These are phyloP conservation scores for Aporrectodea caliginosa DNA, from an alignment of 1,140 invertebrate genomes.

Conservation along the genomic window DNA sequence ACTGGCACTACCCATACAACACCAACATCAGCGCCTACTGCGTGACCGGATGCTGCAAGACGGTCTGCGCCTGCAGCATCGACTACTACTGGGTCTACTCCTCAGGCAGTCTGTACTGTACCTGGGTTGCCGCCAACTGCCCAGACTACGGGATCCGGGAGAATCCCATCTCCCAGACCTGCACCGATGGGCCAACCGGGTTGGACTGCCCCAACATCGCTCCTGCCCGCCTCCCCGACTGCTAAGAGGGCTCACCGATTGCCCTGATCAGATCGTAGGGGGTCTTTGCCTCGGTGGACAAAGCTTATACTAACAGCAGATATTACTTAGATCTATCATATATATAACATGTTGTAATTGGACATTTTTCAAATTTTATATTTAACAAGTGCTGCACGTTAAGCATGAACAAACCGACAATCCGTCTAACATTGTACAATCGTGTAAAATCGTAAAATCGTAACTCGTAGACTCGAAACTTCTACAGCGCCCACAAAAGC, in stretches of 20 bases:
- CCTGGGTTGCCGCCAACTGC: constrained; percentile 5
- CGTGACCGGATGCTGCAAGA: constrained; percentile 21
- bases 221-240: neutral
- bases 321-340: too few species aligned
- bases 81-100: constrained; percentile 4
- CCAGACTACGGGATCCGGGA: neutral
- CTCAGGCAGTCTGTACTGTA: constrained; percentile 1
- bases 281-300: too few species aligned
- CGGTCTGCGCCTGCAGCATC: constrained; percentile 7
- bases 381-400: too few species aligned
- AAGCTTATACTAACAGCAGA: too few species aligned
- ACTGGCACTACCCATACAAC: neutral
- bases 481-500: too few species aligned
- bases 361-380: too few species aligned
- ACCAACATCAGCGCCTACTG: neutral
- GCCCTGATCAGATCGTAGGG: too few species aligned
- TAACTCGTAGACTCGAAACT: too few species aligned
- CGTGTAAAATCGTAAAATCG: too few species aligned
- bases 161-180: constrained; percentile 1
- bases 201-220: neutral
- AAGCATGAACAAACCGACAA: too few species aligned
- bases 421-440: too few species aligned
- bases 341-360: too few species aligned
- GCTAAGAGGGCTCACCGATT: neutral
- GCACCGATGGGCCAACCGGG: neutral